Evolutionary conservation across 2,888 invertebrate species (phyloP), one percentile per base, ranked within the genome.

Genomic region (Andrena bicolor): DNA sequence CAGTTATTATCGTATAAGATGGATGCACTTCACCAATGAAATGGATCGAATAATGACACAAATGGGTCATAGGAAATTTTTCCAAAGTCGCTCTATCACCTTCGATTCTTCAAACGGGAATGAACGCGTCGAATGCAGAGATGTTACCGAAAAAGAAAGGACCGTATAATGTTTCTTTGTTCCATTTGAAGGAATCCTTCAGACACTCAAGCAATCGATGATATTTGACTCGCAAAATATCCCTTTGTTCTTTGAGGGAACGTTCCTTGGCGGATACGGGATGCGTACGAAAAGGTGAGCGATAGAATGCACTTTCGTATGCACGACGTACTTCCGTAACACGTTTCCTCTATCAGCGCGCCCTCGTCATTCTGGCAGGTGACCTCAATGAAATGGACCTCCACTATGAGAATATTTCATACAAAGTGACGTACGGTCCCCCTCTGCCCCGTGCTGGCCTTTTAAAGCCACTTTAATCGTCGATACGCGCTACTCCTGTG

Each of bases 261-360:
- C 77, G 28, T 71, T 72, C 61, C 48, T 56, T 41, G 28, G 35
- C 48, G 48, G 65, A 76, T 75, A 73, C 58, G 69, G 26, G 66
- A 41, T 75, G 85, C 64, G 72, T 65, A 76, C 28, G 74, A 88
- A 80, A 80, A 78, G 76, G 69, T 56, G 68, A 68, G 32, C 48
- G 63, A 48, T 16, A 51, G 74, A 58, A 51, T 51, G 28, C 71
- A 75, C 73, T 89, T 90, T 90, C 80, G 90, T 91, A 92, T 91
- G 91, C 91, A 87, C 86, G 76, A 72, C 84, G 83, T 85, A 81
- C 82, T 82, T 80, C 83, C 71, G 86, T 87, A 90, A 91, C 91
- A 91, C 88, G 91, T 90, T 91, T 91, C 86, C 87, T 87, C 91
- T 91, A 91, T 92, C 92, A 90, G 86, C 80, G 85, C 86, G 87